These are phyloP conservation scores for Phenganax stokvisi DNA, from an alignment of 92 coral and sea anemone species.

Conservation along the genomic window DNA sequence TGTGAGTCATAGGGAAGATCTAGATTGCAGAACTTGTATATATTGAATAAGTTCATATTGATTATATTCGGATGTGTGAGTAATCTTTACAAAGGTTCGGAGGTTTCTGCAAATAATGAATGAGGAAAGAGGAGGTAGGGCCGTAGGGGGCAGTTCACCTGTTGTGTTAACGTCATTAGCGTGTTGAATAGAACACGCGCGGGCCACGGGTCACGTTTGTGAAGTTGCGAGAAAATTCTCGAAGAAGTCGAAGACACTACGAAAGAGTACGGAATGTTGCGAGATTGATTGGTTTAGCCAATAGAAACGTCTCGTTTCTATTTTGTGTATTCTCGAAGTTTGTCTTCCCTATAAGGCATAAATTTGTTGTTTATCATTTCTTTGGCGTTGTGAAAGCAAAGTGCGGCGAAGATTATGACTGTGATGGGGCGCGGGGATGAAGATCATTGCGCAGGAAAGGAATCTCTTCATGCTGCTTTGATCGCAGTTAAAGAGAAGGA, in stretches of 20 bases:
- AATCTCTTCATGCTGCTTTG: conserved; percentile 26
- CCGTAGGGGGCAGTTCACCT: too few species aligned
- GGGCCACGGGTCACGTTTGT: not conserved
- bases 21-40: too few species aligned
- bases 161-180: too few species aligned
- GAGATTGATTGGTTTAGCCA: not conserved
- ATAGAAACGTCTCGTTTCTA: not conserved
- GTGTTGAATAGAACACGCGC: too few species aligned
- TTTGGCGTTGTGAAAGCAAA: conserved; percentile 6
- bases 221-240: not conserved
- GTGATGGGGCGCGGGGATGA: conserved; percentile 28
- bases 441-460: not conserved
- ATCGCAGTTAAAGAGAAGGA: conserved; percentile 34
- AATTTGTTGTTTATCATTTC: not conserved
- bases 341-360: conserved; percentile 6
- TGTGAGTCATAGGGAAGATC: too few species aligned
- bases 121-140: too few species aligned
- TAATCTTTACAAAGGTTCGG: too few species aligned
- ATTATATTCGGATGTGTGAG: too few species aligned
- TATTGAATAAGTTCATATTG: too few species aligned
- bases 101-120: too few species aligned
- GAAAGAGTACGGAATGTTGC: not conserved
- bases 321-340: not conserved
- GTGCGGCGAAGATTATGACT: conserved; percentile 1
- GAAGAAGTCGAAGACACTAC: not conserved